Base-by-base conservation (phyloP, 2,888 invertebrate species). In the Diarsia brunnea region DNA sequence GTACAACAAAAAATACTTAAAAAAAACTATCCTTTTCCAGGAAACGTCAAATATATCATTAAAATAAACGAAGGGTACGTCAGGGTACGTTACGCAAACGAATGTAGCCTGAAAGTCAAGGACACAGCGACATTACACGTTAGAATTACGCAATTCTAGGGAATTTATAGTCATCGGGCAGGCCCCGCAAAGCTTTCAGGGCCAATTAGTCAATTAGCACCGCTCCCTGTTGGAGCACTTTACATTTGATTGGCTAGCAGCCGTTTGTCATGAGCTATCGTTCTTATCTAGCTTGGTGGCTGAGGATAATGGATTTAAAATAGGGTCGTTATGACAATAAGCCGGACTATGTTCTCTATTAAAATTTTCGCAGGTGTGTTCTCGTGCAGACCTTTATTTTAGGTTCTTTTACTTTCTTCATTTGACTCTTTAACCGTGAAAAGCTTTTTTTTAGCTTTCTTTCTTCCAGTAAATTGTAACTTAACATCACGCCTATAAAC, bases 201-300 rank as follows among this genome's bases (percentile, higher is more conserved):
- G 90, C 78, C 91, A 87, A 91, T 91, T 88, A 88, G 80, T 73
- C 88, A 90, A 91, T 92, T 91, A 91, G 66, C 43, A 82, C 74
- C 92, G 77, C 91, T 72, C 91, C 90, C 81, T 75, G 73, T 70
- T 78, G 76, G 68, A 75, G 80, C 72, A 75, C 76, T 81, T 75
- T 79, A 75, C 51, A 60, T 73, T 83, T 83, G 75, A 83, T 85
- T 83, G 65, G 73, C 69, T 81, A 63, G 68, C 31, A 55, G 72
- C 64, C 61, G 73, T 79, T 81, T 81, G 73, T 75, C 75, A 84
- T 70, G 68, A 78, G 12, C 67, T 71, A 67, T 78, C 67, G 27
- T 61, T 64, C 69, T 77, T 67, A 84, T 80, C 70, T 73, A n/a
- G 16, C n/a, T 43, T 63, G 63, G 4, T 47, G 31, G 31, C 66